Evolutionary conservation across 1,140 invertebrate species (phyloP).

Genomic region (Camponotus floridanus): DNA sequence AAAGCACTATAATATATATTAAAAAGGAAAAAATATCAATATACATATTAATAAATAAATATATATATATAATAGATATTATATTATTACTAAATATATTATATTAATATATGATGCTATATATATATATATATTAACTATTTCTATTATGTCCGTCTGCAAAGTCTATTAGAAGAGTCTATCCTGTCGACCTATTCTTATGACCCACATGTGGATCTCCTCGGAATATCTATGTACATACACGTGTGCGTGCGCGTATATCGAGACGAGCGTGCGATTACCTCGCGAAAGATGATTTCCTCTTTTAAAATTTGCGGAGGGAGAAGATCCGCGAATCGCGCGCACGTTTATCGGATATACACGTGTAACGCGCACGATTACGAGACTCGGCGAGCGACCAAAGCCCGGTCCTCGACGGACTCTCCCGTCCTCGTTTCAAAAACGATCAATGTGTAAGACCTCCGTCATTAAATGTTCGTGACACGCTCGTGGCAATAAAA

Average conservation of each 20-base stretch:
- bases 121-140: conserved; percentile 85
- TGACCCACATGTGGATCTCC: conserved; percentile 75
- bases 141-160: conserved; percentile 86
- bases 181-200: conserved; percentile 81
- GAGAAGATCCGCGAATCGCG: not conserved
- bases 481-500: conserved; percentile 48
- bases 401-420: not conserved
- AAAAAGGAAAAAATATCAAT: conserved; percentile 71
- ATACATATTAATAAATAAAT: conserved; percentile 78
- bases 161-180: conserved; percentile 86
- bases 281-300: conserved; percentile 8
- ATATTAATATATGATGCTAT: conserved; percentile 81
- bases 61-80: conserved; percentile 78
- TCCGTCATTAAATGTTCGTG: conserved; percentile 59
- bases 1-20: conserved; percentile 64
- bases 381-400: conserved; percentile 43
- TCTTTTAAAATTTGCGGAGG: not conserved
- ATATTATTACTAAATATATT: conserved; percentile 81
- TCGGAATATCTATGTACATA: conserved; percentile 72
- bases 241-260: conserved; percentile 68
- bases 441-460: conserved; percentile 53
- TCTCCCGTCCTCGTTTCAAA: conserved; percentile 52
- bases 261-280: conserved; percentile 25
- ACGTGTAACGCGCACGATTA: conserved; percentile 7
- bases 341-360: conserved; percentile 9